Evolutionary conservation across 1,140 invertebrate genomes (phyloP), one percentile per base, ranked within the genome.

Genomic region (Anoplophora glabripennis): DNA sequence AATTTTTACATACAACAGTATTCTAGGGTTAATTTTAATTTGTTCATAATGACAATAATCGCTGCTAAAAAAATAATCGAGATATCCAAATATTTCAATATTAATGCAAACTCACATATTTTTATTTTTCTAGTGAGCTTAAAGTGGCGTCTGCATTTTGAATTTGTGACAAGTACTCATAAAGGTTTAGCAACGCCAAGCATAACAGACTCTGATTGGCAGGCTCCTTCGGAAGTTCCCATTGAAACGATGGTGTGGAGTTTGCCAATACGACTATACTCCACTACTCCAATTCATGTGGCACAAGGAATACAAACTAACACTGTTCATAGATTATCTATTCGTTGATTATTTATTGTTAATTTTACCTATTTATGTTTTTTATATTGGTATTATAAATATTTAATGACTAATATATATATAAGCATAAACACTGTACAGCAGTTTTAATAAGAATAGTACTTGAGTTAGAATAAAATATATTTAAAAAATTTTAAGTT

Each of bases 171-270:
- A 3, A 88, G 85, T 21, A 81, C 78, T 65, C 80, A 72, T 75
- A 69, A 84, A 70, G 78, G 83, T 38, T 73, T 84, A 60, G 80
- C 81, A 72, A 76, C 77, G 68, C 65, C 79, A 21, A 65, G 73
- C 14, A 72, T 81, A 21, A 77, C 81, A n/a, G 81, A 80, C 37
- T 76, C 77, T 28, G 84, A 84, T 53, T 94, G 94, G 87, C 88
- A 89, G 68, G 93, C 90, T 14, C 93, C 94, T 0, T 77, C 86
- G 5, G 85, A 85, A 59, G 76, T 98, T 11, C 87, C 93, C 15
- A 94, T 98, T 52, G 94, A 98, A 78, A 98, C 95, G 8, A 97
- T 98, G 93, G 88, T 96, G 1, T 99, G 96, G 96, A 93, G 97
- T 80, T 79, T 98, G 21, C 95, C 95, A 3, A 87, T 99, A 41